Evolutionary conservation across 2,113 vertebrate genomes (phyloP).

Genomic region (Cephalopholis sonnerati): DNA sequence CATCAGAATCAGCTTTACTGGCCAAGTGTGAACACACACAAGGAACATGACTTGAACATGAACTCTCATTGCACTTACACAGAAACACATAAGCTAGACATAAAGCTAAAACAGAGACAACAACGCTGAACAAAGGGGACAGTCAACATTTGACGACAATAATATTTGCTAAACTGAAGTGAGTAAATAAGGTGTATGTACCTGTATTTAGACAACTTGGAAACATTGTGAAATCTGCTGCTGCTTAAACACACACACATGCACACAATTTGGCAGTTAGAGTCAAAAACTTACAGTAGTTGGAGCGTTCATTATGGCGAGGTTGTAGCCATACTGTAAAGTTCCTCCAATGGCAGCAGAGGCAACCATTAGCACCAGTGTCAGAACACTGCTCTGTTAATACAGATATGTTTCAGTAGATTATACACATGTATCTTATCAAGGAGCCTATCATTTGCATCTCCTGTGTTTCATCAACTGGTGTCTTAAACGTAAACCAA

Average conservation of each 20-base stretch:
- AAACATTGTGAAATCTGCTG: neutral
- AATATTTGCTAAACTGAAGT: neutral
- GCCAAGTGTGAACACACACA: too few relatives aligned
- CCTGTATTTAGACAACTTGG: neutral
- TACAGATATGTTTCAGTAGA: slow-evolving; percentile 14
- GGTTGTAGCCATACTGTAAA: slow-evolving; percentile 94
- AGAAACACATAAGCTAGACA: too few relatives aligned
- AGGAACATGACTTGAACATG: too few relatives aligned
- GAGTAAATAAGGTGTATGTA: neutral
- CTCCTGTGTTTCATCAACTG: neutral
- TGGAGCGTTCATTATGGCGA: slow-evolving; percentile 92
- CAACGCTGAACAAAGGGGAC: too few relatives aligned
- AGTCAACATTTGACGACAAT: too few relatives aligned
- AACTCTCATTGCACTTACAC: too few relatives aligned
- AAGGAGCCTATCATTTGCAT: neutral
- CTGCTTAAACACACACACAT: neutral
- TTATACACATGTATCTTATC: neutral
- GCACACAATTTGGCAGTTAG: neutral
- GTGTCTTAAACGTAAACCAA: neutral
- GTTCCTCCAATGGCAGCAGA: slow-evolving; percentile 92
- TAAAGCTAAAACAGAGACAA: too few relatives aligned
- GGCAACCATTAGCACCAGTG: slow-evolving; percentile 88
- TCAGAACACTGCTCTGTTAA: slow-evolving; percentile 79
- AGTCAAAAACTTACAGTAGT: slow-evolving; percentile 83
- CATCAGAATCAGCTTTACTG: neutral